These are phyloP conservation scores for Epicampocera succincta DNA, from an alignment of 2,888 invertebrate species.

Conservation along the genomic window DNA sequence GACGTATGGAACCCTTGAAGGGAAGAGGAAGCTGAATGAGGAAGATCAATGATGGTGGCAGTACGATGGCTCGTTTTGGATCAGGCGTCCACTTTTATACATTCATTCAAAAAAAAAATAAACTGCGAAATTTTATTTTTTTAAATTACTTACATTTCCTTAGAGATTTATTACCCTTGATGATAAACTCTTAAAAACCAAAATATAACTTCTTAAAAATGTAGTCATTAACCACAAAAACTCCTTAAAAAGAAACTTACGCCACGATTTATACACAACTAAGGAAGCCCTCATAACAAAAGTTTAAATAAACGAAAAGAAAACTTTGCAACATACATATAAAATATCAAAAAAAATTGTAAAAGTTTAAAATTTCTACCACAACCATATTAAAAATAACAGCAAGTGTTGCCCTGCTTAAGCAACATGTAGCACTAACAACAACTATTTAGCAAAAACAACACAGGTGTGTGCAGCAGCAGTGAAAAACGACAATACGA, in stretches of 20 bases:
- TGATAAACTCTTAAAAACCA: conserved; percentile 49
- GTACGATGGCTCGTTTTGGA: too few relatives aligned
- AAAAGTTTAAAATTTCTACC: conserved; percentile 56
- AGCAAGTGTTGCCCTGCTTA: conserved; percentile 23
- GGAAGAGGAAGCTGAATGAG: too few relatives aligned
- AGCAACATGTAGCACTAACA: conserved; percentile 6
- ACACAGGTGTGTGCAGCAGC: conserved; percentile 43
- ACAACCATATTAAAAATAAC: conserved; percentile 53
- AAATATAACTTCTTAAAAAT: conserved; percentile 43
- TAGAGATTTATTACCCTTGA: background rate
- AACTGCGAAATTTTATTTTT: too few relatives aligned
- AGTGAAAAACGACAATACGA: conserved; percentile 13
- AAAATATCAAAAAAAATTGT: conserved; percentile 7
- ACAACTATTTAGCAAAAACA: conserved; percentile 26
- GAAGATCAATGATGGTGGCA: too few relatives aligned
- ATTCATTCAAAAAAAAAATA: too few relatives aligned
- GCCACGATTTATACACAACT: conserved; percentile 19
- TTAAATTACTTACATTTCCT: background rate
- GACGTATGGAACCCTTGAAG: too few relatives aligned
- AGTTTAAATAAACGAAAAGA: conserved; percentile 34
- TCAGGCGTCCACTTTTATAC: too few relatives aligned
- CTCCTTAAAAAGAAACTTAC: conserved; percentile 56
- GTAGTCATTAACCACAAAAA: conserved; percentile 61
- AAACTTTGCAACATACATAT: conserved; percentile 23
- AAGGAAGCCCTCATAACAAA: conserved; percentile 11